A percentile compares a stretch with the other conserved stretches of the same genome.
Conservation (phyloP, 2,888 invertebrate species). For the Agonopterix alstromeriana region DNA sequence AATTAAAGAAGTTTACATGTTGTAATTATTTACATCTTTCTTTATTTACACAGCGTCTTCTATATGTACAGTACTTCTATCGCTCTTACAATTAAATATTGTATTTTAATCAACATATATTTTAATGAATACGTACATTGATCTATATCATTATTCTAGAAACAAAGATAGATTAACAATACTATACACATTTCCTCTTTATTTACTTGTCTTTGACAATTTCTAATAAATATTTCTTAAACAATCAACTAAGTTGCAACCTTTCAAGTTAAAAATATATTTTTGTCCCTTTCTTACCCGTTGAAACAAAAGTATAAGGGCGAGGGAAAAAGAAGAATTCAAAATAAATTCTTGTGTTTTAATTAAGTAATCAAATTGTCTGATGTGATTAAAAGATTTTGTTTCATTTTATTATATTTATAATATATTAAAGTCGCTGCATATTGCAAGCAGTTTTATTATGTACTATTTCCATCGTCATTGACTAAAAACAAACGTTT, state of each 20-base stretch:
- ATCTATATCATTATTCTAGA: conserved; percentile 6
- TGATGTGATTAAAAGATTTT: too few species aligned
- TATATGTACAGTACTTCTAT: conserved; percentile 20
- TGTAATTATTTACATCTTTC: conserved; percentile 30
- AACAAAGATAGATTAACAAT: conserved; percentile 3
- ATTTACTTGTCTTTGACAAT: conserved; percentile 34
- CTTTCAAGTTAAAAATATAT: neutral
- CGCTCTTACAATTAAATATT: conserved; percentile 3
- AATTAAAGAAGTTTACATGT: conserved; percentile 23
- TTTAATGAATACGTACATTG: conserved; percentile 12
- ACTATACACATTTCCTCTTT: conserved; percentile 17
- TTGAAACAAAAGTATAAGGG: too few species aligned
- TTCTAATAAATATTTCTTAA: neutral
- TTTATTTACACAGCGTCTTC: conserved; percentile 33
- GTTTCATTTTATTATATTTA: too few species aligned
- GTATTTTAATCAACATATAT: conserved; percentile 9
- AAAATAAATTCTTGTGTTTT: too few species aligned
- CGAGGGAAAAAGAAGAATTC: too few species aligned
- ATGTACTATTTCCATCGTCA: too few species aligned
- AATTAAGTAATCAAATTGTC: too few species aligned
- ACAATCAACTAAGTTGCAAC: too few species aligned
- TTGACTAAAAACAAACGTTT: too few species aligned
- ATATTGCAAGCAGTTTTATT: too few species aligned
- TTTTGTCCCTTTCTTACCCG: too few species aligned
- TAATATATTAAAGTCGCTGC: too few species aligned